A percentile compares a stretch with the other conserved stretches of the same genome.
Evolutionary conservation across 2,113 vertebrate genomes (phyloP).

Genomic region (Maylandia zebra): DNA sequence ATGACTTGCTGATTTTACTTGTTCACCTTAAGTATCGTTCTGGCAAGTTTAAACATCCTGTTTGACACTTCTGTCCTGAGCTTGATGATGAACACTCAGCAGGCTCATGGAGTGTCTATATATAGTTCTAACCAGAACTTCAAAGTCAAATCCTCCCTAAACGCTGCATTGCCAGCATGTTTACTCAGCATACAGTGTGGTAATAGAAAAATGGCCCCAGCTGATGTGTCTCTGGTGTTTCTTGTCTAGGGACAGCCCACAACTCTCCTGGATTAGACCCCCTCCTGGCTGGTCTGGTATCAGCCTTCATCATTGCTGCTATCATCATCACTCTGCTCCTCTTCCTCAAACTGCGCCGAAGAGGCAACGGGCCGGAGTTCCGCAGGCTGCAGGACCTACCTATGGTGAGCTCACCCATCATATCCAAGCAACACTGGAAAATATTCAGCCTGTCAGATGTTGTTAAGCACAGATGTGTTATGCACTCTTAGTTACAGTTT

Average conservation of each 20-base stretch:
- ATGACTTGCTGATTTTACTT: not conserved
- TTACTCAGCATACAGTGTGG: not conserved
- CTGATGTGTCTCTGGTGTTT: not conserved
- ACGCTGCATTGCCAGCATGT: not conserved
- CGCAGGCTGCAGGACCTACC: constrained; percentile 80
- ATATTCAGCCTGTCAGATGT: not conserved
- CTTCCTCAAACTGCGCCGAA: constrained; percentile 79
- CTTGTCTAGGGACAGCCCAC: not conserved
- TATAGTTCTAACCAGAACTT: not conserved
- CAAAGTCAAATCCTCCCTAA: not conserved
- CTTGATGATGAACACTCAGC: not conserved
- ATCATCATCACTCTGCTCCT: constrained; percentile 78
- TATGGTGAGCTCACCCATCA: constrained; percentile 63
- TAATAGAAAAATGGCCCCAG: not conserved
- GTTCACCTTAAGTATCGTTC: not conserved
- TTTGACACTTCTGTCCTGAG: constrained; percentile 24
- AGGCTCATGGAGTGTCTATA: not conserved
- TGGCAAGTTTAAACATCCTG: constrained; percentile 7
- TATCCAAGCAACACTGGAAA: not conserved
- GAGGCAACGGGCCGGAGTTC: constrained; percentile 76
- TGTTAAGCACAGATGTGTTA: not conserved
- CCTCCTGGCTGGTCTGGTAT: constrained; percentile 79
- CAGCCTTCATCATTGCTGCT: constrained; percentile 76
- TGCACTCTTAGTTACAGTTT: not conserved
- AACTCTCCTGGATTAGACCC: constrained; percentile 66